Evolutionary conservation across 1,140 invertebrate species (phyloP), one percentile per base, ranked within the genome.

Genomic region (Bombus difficillimus): DNA sequence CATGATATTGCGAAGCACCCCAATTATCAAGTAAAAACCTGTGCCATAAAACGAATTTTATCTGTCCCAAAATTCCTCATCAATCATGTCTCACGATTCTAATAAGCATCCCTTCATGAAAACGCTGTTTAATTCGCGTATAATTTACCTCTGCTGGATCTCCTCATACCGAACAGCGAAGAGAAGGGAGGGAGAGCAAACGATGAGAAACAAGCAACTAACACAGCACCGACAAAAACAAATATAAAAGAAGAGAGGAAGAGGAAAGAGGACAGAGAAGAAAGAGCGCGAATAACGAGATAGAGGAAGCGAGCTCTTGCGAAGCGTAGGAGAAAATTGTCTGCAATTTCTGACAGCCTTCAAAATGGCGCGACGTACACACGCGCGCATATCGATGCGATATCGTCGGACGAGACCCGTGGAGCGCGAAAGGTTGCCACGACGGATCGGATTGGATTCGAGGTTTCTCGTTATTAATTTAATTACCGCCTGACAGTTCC

Each of bases 401-500:
- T 37, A 68, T 83, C 88, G 86, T 86, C 78, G 76, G 86, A 77
- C 80, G 74, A 83, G 77, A 73, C 85, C 72, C 82, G 72, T 59
- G 77, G 64, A 80, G 85, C 87, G 88, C 85, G 87, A 91, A 91
- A 92, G 90, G 91, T 90, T 90, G 92, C 87, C 85, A 89, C 89
- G 92, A 91, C 85, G 92, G 90, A 92, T 92, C 92, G 91, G 88
- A 93, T 94, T 94, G 92, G 92, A 93, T 94, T 92, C 90, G 93
- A 92, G 93, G 92, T 93, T 94, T 94, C 94, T 95, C 93, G 93
- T 95, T 95, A 95, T 95, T 95, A 95, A 95, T 95, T 95, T 95
- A 95, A 95, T 95, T 94, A 95, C 92, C 91, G 91, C 90, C 92
- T 93, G 94, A 95, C 94, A 95, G 94, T 94, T 95, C 93, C 93